phyloP scores from a whole-genome alignment of 1,140 invertebrate genomes.

The Sinonovacula constricta region DNA sequence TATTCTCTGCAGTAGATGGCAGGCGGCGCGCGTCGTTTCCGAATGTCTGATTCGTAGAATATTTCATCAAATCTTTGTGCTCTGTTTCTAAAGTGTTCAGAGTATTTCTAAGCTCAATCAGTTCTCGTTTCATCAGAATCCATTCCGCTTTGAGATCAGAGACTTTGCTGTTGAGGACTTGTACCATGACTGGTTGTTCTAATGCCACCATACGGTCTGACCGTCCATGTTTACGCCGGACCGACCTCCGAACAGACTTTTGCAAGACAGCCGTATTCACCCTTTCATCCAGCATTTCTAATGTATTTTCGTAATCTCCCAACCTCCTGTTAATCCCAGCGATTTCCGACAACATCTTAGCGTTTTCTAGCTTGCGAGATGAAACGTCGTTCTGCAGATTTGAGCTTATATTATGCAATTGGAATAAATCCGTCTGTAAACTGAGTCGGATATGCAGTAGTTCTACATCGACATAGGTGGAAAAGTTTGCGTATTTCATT shows the following conservation, averaged over 20 bases:
- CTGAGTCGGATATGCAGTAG: conserved; percentile 58
- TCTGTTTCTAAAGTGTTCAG: too few species aligned
- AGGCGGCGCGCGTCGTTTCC: too few species aligned
- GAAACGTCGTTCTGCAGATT: conserved; percentile 51
- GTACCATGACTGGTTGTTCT: conserved; percentile 30
- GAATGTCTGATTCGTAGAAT: too few species aligned
- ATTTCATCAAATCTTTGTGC: too few species aligned
- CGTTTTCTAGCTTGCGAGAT: conserved; percentile 38
- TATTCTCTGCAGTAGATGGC: too few species aligned
- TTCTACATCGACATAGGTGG: conserved; percentile 60
- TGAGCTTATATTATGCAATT: conserved; percentile 60
- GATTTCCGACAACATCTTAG: conserved; percentile 2
- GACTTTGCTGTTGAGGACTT: conserved; percentile 57
- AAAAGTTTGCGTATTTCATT: conserved; percentile 61
- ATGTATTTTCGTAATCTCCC: conserved; percentile 48
- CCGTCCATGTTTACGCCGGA: conserved; percentile 15
- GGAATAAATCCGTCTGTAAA: conserved; percentile 51
- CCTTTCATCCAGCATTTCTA: conserved; percentile 19
- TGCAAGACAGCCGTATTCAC: conserved; percentile 26
- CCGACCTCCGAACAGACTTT: conserved; percentile 8
- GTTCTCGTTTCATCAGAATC: conserved; percentile 76
- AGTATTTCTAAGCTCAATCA: conserved; percentile 65
- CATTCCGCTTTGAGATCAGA: conserved; percentile 76
- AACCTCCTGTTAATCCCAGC: conserved; percentile 26
- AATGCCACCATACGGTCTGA: conserved; percentile 25